phyloP scores from a whole-genome alignment of 2,888 invertebrate genomes.

The Oscheius sp. region DNA sequence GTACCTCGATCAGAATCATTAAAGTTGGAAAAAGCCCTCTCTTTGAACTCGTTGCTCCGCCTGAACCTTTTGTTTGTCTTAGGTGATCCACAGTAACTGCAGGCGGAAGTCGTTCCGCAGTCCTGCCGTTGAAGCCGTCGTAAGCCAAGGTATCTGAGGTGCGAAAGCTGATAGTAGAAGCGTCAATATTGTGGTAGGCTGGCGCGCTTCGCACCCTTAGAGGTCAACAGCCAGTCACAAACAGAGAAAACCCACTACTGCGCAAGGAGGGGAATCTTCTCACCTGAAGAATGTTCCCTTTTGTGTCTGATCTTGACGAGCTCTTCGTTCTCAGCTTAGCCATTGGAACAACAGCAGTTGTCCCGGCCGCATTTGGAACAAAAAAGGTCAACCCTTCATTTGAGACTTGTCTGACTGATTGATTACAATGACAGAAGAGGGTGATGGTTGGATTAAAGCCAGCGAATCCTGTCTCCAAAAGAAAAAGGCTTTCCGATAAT shows the following conservation, averaged over 20 bases:
- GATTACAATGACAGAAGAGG: not conserved
- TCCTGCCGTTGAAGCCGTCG: slow-evolving; percentile 8
- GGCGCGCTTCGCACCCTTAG: slow-evolving; percentile 24
- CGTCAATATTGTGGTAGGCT: slow-evolving; percentile 29
- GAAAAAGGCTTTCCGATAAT: not conserved
- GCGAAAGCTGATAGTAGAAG: slow-evolving; percentile 31
- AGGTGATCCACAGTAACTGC: not conserved
- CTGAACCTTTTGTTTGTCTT: not conserved
- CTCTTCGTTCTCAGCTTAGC: not conserved
- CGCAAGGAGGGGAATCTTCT: not conserved
- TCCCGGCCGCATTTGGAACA: not conserved
- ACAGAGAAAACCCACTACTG: slow-evolving; percentile 18
- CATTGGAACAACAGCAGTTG: slow-evolving; percentile 3
- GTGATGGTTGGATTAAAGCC: not conserved
- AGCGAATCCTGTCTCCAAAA: not conserved
- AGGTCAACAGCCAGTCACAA: slow-evolving; percentile 26
- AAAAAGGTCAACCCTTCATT: not conserved
- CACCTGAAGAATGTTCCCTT: too few species aligned
- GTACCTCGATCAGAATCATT: not conserved
- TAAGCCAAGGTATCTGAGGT: slow-evolving; percentile 26
- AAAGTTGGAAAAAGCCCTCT: not conserved
- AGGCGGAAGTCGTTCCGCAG: slow-evolving; percentile 22
- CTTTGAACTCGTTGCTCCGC: not conserved
- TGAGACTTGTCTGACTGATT: not conserved
- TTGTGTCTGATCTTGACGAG: too few species aligned